Conservation (phyloP, 2,113 vertebrate genomes). For the Antigone vipio region DNA sequence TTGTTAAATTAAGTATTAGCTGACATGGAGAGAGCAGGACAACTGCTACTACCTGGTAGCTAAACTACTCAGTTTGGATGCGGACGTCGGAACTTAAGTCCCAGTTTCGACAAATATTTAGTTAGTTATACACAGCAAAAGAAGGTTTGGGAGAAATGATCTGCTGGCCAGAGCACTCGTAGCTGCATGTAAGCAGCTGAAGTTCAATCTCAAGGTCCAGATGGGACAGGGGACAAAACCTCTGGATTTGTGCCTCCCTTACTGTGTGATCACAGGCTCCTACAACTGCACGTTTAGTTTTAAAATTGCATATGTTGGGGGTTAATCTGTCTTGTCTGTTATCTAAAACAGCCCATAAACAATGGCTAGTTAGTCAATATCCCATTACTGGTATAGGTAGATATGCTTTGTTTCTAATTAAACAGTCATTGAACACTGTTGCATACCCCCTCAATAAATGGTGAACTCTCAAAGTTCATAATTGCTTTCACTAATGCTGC, state of each 20-base stretch:
- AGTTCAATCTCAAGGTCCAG: neutral
- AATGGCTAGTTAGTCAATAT: slow-evolving; percentile 55
- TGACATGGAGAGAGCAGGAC: neutral
- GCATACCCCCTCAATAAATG: neutral
- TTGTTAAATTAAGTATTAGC: neutral
- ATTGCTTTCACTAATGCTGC: slow-evolving; percentile 7
- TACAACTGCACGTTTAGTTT: neutral
- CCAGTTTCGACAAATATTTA: neutral
- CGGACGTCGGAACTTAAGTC: neutral
- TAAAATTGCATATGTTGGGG: neutral
- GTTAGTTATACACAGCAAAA: neutral
- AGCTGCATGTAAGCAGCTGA: neutral
- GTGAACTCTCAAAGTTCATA: slow-evolving; percentile 5
- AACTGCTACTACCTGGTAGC: neutral
- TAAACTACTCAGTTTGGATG: neutral
- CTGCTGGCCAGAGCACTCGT: neutral
- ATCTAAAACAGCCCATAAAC: slow-evolving; percentile 36
- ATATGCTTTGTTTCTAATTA: slow-evolving; percentile 65
- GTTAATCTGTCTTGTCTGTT: slow-evolving; percentile 31
- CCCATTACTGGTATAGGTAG: slow-evolving; percentile 51
- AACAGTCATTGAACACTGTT: slow-evolving; percentile 25
- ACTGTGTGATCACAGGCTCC: neutral
- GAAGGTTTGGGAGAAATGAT: neutral
- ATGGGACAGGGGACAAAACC: neutral
- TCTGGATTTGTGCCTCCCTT: neutral